Percentiles rank a stretch among this genome's conserved stretches.
Conservation (phyloP, 2,888 invertebrate species). For the Leptopilina syphax region DNA sequence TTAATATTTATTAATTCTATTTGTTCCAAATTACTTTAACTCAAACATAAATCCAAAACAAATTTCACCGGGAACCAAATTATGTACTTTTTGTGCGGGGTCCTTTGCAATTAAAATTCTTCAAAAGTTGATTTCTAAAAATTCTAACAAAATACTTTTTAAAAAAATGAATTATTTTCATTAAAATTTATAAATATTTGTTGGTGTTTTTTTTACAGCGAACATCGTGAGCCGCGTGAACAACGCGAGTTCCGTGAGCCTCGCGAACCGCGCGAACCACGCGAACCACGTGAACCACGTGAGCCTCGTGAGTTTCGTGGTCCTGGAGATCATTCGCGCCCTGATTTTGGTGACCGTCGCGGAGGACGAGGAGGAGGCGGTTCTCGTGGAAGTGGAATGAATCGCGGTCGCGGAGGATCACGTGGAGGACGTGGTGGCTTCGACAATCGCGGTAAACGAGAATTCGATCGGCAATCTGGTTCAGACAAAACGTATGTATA, state of each 20-base stretch:
- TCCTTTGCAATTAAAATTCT: too few relatives aligned
- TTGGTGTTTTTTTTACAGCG: constrained; percentile 58
- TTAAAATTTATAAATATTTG: constrained; percentile 57
- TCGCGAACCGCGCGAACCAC: constrained; percentile 79
- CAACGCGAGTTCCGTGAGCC: constrained; percentile 70
- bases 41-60: too few relatives aligned
- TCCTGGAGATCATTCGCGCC: constrained; percentile 66
- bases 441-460: constrained; percentile 90
- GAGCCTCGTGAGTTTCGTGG: constrained; percentile 72
- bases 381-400: constrained; percentile 70
- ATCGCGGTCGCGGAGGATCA: constrained; percentile 77
- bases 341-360: constrained; percentile 66
- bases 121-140: too few relatives aligned
- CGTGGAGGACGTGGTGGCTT: constrained; percentile 81
- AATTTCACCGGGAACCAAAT: too few relatives aligned
- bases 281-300: constrained; percentile 78
- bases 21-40: too few relatives aligned
- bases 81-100: too few relatives aligned
- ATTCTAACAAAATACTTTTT: too few relatives aligned
- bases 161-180: not conserved
- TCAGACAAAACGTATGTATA: constrained; percentile 91
- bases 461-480: constrained; percentile 96
- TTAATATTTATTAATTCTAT: too few relatives aligned
- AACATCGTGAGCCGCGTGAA: constrained; percentile 75
- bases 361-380: constrained; percentile 76